Evolutionary conservation across 2,797 vertebrate genomes (phyloP).

Genomic region (Artibeus jamaicensis): DNA sequence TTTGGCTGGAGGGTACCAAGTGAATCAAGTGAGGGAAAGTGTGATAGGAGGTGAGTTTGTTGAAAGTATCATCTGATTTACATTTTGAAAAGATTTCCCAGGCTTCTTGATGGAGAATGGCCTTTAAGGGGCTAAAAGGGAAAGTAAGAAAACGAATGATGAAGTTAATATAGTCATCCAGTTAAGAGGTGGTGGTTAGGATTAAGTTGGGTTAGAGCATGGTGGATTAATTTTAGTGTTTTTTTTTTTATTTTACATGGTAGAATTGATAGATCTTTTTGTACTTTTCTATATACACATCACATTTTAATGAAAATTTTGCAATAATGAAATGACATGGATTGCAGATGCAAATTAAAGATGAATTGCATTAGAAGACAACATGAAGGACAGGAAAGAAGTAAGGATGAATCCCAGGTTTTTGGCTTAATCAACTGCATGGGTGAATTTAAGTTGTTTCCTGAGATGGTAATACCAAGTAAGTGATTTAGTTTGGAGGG

Average conservation of each 20-base stretch:
- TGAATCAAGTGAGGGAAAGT: not conserved
- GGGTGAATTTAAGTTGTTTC: not conserved
- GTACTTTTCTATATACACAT: not conserved
- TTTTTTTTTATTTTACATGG: not conserved
- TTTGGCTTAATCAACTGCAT: not conserved
- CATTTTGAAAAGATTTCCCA: not conserved
- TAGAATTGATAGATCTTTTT: not conserved
- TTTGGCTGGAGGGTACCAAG: not conserved
- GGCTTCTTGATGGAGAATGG: not conserved
- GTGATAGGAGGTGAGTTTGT: not conserved
- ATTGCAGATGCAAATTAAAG: not conserved
- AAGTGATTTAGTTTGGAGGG: not conserved
- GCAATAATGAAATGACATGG: not conserved
- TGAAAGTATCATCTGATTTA: not conserved
- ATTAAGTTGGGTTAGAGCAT: not conserved
- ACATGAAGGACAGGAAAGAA: not conserved
- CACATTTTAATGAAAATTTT: slow-evolving; percentile 18
- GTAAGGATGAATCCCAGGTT: not conserved
- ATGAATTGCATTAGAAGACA: not conserved
- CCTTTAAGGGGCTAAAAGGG: not conserved
- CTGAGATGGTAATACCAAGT: slow-evolving; percentile 10
- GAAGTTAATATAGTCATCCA: not conserved
- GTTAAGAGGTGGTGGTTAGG: not conserved
- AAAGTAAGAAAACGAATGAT: not conserved
- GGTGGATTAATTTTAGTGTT: not conserved